Percentiles rank a stretch among this genome's conserved stretches.
Evolutionary conservation across 2,797 vertebrate genomes (phyloP).

Genomic region (Rhincodon typus): DNA sequence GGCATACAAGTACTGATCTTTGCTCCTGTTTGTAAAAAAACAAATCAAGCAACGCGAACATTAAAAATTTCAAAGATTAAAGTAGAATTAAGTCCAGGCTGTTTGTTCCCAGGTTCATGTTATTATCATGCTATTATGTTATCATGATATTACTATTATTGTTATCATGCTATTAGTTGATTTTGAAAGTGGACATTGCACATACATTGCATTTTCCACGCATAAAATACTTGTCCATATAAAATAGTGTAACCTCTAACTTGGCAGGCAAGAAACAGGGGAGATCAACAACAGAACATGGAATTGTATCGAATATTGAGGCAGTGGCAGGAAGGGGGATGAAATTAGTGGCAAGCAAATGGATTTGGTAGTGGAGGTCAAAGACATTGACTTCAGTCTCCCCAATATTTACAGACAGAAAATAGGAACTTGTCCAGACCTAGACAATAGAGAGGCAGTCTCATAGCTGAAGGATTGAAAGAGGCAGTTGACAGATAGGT

Average conservation of each 20-base stretch:
- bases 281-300: background rate
- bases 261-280: background rate
- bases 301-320: background rate
- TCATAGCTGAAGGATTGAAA: background rate
- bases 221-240: background rate
- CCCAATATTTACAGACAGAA: background rate
- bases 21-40: slow-evolving; percentile 67
- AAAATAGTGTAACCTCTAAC: background rate
- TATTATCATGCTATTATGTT: no score
- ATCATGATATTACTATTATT: no score
- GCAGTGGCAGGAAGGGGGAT: background rate
- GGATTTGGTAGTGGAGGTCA: background rate
- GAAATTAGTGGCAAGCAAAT: background rate
- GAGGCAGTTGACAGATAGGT: background rate
- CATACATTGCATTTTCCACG: background rate
- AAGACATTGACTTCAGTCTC: background rate
- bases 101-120: background rate
- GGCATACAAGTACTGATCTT: slow-evolving; percentile 75
- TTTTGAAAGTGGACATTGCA: background rate
- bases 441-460: background rate
- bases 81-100: background rate
- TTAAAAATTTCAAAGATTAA: background rate
- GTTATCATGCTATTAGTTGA: background rate
- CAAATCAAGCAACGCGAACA: slow-evolving; percentile 38
- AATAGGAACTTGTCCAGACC: background rate